Base-by-base conservation (phyloP, 2,888 invertebrate genomes). In the Pseudanteris insignis region DNA sequence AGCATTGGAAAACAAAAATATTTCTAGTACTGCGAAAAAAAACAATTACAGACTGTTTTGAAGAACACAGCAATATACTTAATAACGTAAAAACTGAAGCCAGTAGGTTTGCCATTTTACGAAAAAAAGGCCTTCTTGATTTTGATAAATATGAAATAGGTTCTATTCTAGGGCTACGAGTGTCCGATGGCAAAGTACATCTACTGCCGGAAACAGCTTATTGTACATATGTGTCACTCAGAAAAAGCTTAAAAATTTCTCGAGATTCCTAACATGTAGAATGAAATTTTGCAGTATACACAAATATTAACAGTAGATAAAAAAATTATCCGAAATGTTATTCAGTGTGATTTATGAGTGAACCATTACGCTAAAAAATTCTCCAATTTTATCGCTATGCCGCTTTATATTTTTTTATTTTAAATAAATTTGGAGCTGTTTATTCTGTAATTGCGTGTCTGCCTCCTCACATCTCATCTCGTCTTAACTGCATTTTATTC, bases 261-360 rank as follows among this genome's bases (percentile, higher is more conserved):
- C 6, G 18, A 41, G 21, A 41, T 41, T 8, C 41, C 41, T 4
- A 18, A 18, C 7, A 26, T 41, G 21, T 11, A 30, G 3, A 10
- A 41, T 30, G 30, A 28, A 18, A 41, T 30, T 21, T 21, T 41
- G 10, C 10, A 30, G 8, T 41, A 41, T 11, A 18, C 30, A 14
- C 12, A 11, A 25, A 24, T 6, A n/a, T 25, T 37, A 12, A 25
- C 37, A 25, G 10, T 15, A 28, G 11, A 59, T n/a, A 26, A 9
- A 15, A n/a, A 9, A 13, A 51, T 51, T 14, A 47, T 53, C 15
- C 15, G 13, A n/a, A 59, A 53, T 32, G 21, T 59, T 13, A 47
- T 53, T 10, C 59, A 59, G 10, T 32, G 40, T 15, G 36, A 47
- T 40, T 36, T 47, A 25, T 47, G 59, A 38, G 9, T 36, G 18